Conservation (phyloP, 1,140 invertebrate genomes). For the Whitmania pigra region DNA sequence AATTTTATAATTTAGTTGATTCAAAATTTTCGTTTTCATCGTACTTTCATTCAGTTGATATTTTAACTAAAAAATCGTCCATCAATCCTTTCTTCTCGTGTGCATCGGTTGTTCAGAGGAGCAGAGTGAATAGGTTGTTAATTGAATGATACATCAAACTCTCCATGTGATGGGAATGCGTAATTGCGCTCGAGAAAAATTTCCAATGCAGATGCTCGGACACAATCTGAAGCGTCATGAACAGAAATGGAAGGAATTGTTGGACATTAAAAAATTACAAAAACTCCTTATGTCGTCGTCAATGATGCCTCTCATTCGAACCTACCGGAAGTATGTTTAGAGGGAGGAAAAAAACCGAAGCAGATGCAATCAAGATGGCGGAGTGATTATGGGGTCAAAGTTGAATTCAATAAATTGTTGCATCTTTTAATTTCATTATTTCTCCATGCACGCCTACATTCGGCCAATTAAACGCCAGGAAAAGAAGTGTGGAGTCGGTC, state of each 20-base stretch:
- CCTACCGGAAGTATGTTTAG: too few relatives aligned
- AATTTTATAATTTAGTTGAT: neutral
- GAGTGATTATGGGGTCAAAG: slow-evolving; percentile 10
- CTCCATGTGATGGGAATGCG: neutral
- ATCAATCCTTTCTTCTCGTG: too few relatives aligned
- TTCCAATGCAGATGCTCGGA: neutral
- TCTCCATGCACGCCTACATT: slow-evolving; percentile 3
- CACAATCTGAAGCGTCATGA: neutral
- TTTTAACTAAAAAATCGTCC: too few relatives aligned
- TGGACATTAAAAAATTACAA: neutral
- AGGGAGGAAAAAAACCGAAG: too few relatives aligned
- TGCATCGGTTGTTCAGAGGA: neutral
- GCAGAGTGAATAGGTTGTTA: slow-evolving; percentile 1
- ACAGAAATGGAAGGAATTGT: neutral
- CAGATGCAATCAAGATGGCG: neutral
- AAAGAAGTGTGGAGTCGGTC: too few relatives aligned
- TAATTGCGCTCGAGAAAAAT: neutral
- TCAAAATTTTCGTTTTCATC: too few relatives aligned
- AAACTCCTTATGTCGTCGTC: neutral
- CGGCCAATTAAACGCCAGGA: slow-evolving; percentile 6
- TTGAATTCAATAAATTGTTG: slow-evolving; percentile 14
- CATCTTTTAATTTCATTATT: slow-evolving; percentile 15
- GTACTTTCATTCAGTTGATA: too few relatives aligned
- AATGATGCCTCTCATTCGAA: too few relatives aligned
- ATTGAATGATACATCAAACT: slow-evolving; percentile 15